Evolutionary conservation across 2,113 vertebrate genomes (phyloP).

Genomic region (Opisthocomus hoazin): DNA sequence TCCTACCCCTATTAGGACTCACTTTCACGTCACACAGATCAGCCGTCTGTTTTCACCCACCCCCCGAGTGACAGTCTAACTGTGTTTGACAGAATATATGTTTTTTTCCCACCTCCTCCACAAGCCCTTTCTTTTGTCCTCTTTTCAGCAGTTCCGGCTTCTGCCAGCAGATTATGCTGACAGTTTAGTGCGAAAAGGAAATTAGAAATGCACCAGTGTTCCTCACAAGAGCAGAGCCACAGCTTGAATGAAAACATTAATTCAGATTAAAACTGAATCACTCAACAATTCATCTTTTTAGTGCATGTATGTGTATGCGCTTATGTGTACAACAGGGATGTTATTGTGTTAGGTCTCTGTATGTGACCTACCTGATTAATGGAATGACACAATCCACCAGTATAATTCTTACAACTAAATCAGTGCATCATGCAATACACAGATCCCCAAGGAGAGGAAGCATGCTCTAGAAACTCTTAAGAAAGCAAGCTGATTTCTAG

Average conservation of each 20-base stretch:
- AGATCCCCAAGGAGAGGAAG: background rate
- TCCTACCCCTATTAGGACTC: background rate
- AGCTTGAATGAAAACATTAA: slow-evolving; percentile 61
- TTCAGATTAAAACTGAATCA: slow-evolving; percentile 58
- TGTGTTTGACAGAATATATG: slow-evolving; percentile 8
- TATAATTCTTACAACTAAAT: background rate
- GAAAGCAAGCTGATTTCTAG: background rate
- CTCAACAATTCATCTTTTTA: slow-evolving; percentile 16
- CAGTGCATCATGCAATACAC: background rate
- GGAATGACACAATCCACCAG: background rate
- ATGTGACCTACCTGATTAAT: slow-evolving; percentile 19
- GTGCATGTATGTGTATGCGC: background rate
- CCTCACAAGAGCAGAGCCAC: slow-evolving; percentile 1
- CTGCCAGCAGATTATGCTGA: slow-evolving; percentile 47
- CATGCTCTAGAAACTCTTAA: background rate
- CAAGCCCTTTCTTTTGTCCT: slow-evolving; percentile 43
- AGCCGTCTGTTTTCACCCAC: slow-evolving; percentile 16
- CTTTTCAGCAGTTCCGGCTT: slow-evolving; percentile 43
- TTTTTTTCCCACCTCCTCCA: slow-evolving; percentile 36
- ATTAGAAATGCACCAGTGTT: slow-evolving; percentile 47
- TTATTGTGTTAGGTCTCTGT: slow-evolving; percentile 9
- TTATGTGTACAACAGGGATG: background rate
- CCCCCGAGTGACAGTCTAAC: background rate
- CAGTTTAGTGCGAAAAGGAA: slow-evolving; percentile 33
- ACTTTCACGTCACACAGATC: background rate